phyloP scores from a whole-genome alignment of 2,797 vertebrate genomes.

The Cyclura pinguis region DNA sequence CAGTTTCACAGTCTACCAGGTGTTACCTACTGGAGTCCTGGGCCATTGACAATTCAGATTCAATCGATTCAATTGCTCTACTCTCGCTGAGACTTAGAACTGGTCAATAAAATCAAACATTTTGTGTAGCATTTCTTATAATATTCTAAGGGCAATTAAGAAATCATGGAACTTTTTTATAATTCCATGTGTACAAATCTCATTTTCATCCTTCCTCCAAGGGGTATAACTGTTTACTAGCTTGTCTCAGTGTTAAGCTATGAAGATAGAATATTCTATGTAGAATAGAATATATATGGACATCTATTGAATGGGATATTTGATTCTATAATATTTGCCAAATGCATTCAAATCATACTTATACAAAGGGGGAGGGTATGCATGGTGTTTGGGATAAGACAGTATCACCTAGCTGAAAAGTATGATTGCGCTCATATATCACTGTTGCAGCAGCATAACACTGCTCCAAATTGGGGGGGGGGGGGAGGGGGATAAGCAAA shows the following conservation, averaged over 20 bases:
- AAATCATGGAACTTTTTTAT: not conserved
- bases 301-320: not conserved
- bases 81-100: no score
- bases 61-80: no score
- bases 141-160: not conserved
- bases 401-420: not conserved
- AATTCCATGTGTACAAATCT: not conserved
- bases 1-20: no score
- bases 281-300: not conserved
- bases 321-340: not conserved
- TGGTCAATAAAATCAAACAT: not conserved
- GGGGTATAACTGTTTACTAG: not conserved
- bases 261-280: no score
- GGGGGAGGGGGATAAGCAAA: no score
- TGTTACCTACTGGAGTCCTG: no score
- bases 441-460: not conserved
- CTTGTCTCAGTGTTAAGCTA: not conserved
- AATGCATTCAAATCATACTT: not conserved
- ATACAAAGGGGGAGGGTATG: not conserved
- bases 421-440: not conserved
- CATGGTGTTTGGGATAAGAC: not conserved
- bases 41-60: no score
- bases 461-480: not conserved
- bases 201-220: not conserved
- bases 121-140: not conserved